Conservation (phyloP, 2,888 invertebrate genomes). For the Eurytoma californica region DNA sequence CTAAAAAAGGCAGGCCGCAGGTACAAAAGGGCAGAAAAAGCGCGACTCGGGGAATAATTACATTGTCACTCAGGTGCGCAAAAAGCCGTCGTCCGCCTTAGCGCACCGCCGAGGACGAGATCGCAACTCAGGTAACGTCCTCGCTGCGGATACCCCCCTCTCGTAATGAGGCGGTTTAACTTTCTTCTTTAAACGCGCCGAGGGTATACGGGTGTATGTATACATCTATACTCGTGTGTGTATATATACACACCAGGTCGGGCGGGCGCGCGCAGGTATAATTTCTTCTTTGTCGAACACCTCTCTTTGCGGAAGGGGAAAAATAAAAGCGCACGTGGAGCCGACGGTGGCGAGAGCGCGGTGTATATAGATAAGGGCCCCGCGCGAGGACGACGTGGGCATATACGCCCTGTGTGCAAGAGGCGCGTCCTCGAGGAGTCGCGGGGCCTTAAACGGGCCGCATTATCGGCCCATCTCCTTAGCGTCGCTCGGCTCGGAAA, state of each 20-base stretch:
- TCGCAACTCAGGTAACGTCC: neutral
- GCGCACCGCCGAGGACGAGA: neutral
- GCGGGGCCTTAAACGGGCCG: constrained; percentile 31
- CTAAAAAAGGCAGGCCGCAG: too few species aligned
- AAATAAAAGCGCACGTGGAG: neutral
- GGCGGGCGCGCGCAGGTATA: constrained; percentile 27
- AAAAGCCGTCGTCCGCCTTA: neutral
- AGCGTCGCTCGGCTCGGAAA: neutral
- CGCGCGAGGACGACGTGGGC: neutral
- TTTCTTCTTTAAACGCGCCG: constrained; percentile 39
- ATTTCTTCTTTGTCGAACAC: constrained; percentile 48
- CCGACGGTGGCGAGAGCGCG: neutral
- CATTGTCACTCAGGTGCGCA: neutral
- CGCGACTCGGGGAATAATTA: neutral
- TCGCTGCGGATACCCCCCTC: constrained; percentile 10
- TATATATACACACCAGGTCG: neutral
- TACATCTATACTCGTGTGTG: too few species aligned
- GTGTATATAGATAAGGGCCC: constrained; percentile 11
- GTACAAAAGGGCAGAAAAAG: too few species aligned
- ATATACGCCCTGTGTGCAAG: neutral
- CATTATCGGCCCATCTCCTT: constrained; percentile 43
- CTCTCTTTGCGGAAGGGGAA: constrained; percentile 12
- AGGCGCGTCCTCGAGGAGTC: too few species aligned
- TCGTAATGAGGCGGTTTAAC: constrained; percentile 45
- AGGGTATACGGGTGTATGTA: too few species aligned